phyloP scores from a whole-genome alignment of 2,113 vertebrate species.

The Microcebus griseorufus region DNA sequence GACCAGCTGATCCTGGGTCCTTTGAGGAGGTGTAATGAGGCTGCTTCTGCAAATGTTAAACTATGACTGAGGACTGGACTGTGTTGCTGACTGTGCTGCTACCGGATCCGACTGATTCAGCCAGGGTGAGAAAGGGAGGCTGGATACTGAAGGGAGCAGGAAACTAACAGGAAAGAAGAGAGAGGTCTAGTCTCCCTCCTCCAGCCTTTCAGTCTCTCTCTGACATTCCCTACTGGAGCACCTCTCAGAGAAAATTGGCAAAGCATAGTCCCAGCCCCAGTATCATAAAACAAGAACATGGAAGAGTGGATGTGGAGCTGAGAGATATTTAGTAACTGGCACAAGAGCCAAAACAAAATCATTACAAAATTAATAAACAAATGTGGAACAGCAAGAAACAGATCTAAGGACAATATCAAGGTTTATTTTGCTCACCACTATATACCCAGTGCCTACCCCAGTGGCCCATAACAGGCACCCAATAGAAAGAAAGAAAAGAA shows the following conservation, averaged over 20 bases:
- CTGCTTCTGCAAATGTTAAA: not conserved
- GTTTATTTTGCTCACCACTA: not conserved
- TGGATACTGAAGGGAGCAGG: not conserved
- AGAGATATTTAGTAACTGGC: not conserved
- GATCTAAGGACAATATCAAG: not conserved
- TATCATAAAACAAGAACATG: not conserved
- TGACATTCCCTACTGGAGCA: not conserved
- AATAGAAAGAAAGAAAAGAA: not conserved
- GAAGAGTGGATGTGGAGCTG: not conserved
- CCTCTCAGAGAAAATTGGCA: not conserved
- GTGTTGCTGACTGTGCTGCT: not conserved
- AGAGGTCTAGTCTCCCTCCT: not conserved
- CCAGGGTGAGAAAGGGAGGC: not conserved
- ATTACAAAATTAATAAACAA: conserved; percentile 12
- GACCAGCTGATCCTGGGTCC: not conserved
- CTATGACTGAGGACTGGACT: not conserved
- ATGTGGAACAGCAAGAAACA: not conserved
- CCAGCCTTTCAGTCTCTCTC: not conserved
- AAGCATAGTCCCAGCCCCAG: not conserved
- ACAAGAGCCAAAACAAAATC: not conserved
- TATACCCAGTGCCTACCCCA: not conserved
- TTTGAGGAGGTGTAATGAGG: not conserved
- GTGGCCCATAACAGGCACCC: not conserved
- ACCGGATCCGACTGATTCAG: not conserved
- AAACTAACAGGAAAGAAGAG: not conserved